Evolutionary conservation across 1,140 invertebrate genomes (phyloP), one percentile per base, ranked within the genome.

Genomic region (Bombus huntii): DNA sequence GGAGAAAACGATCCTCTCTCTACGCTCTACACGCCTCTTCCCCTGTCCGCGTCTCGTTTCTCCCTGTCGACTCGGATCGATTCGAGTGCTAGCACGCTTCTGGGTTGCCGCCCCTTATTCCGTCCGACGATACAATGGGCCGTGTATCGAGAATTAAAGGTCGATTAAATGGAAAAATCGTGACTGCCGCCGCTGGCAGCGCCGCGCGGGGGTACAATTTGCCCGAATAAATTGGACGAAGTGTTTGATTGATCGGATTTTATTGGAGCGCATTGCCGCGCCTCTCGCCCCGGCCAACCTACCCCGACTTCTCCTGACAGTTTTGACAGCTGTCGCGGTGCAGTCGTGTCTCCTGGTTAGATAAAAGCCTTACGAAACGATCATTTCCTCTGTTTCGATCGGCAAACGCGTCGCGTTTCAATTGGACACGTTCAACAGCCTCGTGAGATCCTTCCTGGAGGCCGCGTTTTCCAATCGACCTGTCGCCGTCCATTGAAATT

Each of bases 221-320:
- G 75, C 31, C 39, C 39, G 66, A 71, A 42, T 71, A 79, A 84
- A 84, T 72, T 62, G 82, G 8, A 71, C 75, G 39, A 71, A 71
- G n/a, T 42, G 81, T 82, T 82, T 82, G 71, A 82, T 82, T 37
- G 81, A 82, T 82, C 47, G 42, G 81, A 75, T 47, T 75, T 75
- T 65, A 82, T 82, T 81, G 68, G 79, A 18, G 22, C 68, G 47
- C 79, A 62, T 39, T 62, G 57, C 57, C 37, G n/a, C 59, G n/a
- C 72, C 39, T 42, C 39, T 72, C 39, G 39, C 71, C 25, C 12
- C 71, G 37, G 28, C 44, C 25, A 72, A 72, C 12, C 8, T 15
- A 66, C 15, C 31, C 5, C 12, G 31, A 18, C 59, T 34, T 18
- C 72, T 82, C 15, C 57, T 37, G 81, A 75, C 81, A 82, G 81